Conservation (phyloP, 30 jellyfish, hydroid and myxozoan species). For the Calvadosia cruxmelitensis region DNA sequence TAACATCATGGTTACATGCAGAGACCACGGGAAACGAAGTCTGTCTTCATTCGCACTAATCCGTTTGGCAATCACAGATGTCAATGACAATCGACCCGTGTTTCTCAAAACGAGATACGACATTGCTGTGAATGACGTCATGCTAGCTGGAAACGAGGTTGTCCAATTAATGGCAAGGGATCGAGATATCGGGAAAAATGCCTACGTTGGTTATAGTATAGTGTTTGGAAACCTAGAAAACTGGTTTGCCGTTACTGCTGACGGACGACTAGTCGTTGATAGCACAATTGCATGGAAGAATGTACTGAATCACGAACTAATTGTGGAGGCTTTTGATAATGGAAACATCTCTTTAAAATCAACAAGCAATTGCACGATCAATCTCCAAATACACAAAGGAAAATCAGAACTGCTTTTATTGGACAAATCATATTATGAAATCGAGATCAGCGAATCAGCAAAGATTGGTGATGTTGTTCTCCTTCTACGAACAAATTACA, state of each 20-base stretch:
- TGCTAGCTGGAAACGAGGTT: background rate
- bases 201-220: background rate
- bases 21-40: background rate
- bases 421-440: background rate
- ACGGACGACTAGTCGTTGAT: background rate
- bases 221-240: background rate
- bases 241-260: background rate
- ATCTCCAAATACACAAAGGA: background rate
- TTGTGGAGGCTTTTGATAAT: background rate
- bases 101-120: background rate
- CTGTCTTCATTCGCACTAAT: background rate
- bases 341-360: background rate
- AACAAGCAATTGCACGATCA: too few species aligned
- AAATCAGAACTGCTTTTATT: background rate
- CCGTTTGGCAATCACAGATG: background rate
- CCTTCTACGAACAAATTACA: background rate
- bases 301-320: too few species aligned
- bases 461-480: background rate
- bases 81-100: background rate
- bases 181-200: background rate
- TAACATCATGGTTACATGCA: background rate
- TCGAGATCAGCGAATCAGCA: background rate
- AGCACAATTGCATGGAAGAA: background rate
- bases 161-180: background rate
- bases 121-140: background rate